Base-by-base conservation (phyloP, 2,113 vertebrate species). In the Saguinus midas region DNA sequence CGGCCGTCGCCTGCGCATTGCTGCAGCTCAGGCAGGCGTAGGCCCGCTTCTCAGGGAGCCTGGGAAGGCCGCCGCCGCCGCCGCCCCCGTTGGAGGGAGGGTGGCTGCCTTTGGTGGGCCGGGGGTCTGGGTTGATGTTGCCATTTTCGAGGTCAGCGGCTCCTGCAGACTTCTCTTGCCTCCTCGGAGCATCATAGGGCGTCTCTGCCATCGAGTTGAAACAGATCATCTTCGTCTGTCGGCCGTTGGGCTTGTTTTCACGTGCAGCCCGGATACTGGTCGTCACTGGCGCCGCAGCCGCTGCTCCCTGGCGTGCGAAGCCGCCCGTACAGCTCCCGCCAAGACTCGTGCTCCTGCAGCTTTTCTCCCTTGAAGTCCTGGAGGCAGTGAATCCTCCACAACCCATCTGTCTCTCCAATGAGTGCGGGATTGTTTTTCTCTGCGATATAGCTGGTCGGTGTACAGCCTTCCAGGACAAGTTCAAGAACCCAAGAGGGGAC, bases 261-360 rank as follows among this genome's bases (percentile, higher is more conserved):
- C 99, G 99, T 27, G 99, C 99, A 0, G 99, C 99, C 72, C 98
- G 99, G n/a, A 99, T 99, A 98, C 99, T 99, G 80, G 99, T 98
- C 0, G 99, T 70, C n/a, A 91, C 6, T 0, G n/a, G 1, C 11
- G 16, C n/a, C 10, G 98, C 68, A 99, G 98, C 4, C 99, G 98
- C 96, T 99, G 99, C 95, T 99, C 99, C 0, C 99, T 99, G 61
- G 99, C 99, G 0, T 99, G 99, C 0, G 99, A 37, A 99, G 98
- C 20, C 99, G 98, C 27, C 99, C 98, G 82, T 99, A 99, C 98
- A 99, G 97, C 94, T 99, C 99, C 97, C 99, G 96, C 99, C 99
- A 99, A 3, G 99, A 99, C 98, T 99, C 99, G 23, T 98, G 99
- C 96, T 99, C 99, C 61, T 99, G 99, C 2, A 99, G 99, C 58